Evolutionary conservation across 1,140 invertebrate genomes (phyloP).

Genomic region (Ditylenchus dipsaci): DNA sequence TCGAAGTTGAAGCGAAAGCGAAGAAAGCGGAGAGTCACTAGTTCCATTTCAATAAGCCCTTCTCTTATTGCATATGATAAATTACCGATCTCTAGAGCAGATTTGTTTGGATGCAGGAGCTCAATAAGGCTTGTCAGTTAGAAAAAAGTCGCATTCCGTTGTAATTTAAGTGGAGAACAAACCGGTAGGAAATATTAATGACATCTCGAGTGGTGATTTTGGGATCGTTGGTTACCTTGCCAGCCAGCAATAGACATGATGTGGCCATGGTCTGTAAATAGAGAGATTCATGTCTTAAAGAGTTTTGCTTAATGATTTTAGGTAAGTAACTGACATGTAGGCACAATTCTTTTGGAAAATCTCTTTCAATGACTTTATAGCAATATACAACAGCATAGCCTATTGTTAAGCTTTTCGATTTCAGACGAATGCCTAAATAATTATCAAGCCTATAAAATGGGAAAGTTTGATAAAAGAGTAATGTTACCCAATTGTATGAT

Average conservation of each 20-base stretch:
- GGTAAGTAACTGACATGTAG: constrained; percentile 13
- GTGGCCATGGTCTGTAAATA: constrained; percentile 28
- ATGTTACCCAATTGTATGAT: constrained; percentile 26
- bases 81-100: constrained; percentile 30
- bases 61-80: constrained; percentile 25
- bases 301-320: not conserved
- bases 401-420: constrained; percentile 21
- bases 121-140: constrained; percentile 10
- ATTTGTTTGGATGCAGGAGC: constrained; percentile 22
- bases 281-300: no score
- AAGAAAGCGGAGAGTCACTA: constrained; percentile 25
- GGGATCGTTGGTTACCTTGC: constrained; percentile 29
- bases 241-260: constrained; percentile 26
- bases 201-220: constrained; percentile 26
- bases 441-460: not conserved
- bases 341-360: constrained; percentile 26
- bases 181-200: constrained; percentile 34
- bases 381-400: constrained; percentile 34
- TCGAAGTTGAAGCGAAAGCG: constrained; percentile 33
- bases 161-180: constrained; percentile 8
- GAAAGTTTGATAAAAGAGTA: constrained; percentile 3
- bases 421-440: constrained; percentile 31
- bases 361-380: constrained; percentile 24
- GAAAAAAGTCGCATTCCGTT: not conserved
- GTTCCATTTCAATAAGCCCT: constrained; percentile 34